Conservation (phyloP, 2,888 invertebrate species). For the Synergus gifuensis region DNA sequence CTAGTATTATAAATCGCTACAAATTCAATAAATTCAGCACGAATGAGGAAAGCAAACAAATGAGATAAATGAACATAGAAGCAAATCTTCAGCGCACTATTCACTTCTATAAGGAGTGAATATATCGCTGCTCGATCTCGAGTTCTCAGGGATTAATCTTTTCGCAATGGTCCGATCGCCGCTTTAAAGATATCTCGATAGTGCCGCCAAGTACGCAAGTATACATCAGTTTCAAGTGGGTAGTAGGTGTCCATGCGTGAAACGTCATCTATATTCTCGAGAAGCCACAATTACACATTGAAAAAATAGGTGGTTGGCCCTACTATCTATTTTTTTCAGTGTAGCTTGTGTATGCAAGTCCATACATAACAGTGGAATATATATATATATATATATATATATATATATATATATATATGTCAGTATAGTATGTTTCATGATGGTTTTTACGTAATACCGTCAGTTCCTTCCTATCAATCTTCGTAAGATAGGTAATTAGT, state of each 20-base stretch:
- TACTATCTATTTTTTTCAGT: too few relatives aligned
- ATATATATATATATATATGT: background rate
- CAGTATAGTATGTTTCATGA: background rate
- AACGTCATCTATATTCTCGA: constrained; percentile 50
- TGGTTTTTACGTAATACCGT: constrained; percentile 58
- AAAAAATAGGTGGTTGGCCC: too few relatives aligned
- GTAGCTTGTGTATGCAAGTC: constrained; percentile 44
- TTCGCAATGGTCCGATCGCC: constrained; percentile 30
- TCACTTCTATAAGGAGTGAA: constrained; percentile 13
- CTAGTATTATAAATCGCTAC: background rate
- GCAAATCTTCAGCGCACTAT: background rate
- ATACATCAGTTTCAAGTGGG: background rate
- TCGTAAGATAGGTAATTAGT: constrained; percentile 59
- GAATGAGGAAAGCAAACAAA: background rate
- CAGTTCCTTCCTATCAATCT: constrained; percentile 64
- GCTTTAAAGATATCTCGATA: constrained; percentile 36
- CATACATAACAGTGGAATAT: constrained; percentile 23
- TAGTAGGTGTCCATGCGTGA: constrained; percentile 39
- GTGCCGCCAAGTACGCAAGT: constrained; percentile 38
- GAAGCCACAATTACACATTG: background rate
- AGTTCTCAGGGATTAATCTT: constrained; percentile 39
- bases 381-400: background rate
- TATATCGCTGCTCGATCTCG: constrained; percentile 27
- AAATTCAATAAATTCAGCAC: constrained; percentile 7
- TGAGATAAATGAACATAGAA: background rate